These are phyloP conservation scores for Tenthredo notha DNA, from an alignment of 2,888 invertebrate genomes.

Conservation along the genomic window DNA sequence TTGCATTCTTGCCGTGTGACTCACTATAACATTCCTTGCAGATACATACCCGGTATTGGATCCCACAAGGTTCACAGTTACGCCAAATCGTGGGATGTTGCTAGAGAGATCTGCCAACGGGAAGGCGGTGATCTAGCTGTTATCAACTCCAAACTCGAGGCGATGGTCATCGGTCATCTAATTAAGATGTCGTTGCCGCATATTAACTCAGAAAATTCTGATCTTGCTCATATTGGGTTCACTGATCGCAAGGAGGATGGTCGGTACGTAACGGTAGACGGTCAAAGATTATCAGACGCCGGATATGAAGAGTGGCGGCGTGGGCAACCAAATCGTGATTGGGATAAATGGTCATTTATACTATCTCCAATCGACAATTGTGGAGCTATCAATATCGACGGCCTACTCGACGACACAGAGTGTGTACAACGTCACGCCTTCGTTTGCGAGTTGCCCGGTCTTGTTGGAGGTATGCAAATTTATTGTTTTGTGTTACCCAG, in stretches of 20 bases:
- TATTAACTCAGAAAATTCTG: background rate
- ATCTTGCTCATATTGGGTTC: background rate
- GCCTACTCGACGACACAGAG: background rate
- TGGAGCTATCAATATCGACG: background rate
- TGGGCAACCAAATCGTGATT: background rate
- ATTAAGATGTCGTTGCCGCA: background rate
- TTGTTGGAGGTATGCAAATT: background rate
- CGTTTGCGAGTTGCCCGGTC: background rate
- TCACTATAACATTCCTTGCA: background rate
- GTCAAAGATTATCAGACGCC: background rate
- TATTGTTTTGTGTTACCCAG: background rate
- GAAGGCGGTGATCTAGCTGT: constrained; percentile 28
- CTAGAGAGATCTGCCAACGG: background rate
- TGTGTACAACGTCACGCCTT: background rate
- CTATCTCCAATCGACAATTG: background rate
- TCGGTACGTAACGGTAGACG: background rate
- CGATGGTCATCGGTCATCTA: background rate
- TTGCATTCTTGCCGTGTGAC: no score
- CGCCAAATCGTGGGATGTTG: background rate
- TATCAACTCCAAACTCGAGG: background rate
- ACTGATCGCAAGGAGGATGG: background rate
- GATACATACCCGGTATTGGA: background rate
- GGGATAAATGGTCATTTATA: background rate
- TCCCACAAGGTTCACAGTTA: background rate
- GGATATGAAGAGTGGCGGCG: background rate